Evolutionary conservation across 2,888 invertebrate species (phyloP).

Genomic region (Nesidiocoris tenuis): DNA sequence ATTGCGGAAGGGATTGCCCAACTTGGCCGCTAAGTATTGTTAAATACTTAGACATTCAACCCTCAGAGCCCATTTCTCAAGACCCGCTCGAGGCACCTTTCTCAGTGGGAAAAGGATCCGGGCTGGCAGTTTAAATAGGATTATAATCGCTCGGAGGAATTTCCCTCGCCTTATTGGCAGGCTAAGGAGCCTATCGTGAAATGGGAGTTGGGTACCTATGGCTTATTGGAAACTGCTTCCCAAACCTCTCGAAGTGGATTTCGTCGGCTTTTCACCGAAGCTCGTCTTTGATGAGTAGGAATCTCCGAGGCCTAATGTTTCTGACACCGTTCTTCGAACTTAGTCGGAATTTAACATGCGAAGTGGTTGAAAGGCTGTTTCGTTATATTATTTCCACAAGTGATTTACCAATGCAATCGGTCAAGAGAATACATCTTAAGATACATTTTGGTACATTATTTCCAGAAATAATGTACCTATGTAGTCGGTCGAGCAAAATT

Average conservation of each 20-base stretch:
- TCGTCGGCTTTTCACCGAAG: neutral
- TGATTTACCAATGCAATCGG: no score
- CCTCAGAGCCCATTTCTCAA: conserved; percentile 3
- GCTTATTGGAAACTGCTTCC: neutral
- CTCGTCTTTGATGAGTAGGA: neutral
- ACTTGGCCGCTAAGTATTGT: neutral
- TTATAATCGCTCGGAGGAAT: neutral
- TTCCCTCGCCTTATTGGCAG: neutral
- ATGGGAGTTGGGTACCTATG: neutral
- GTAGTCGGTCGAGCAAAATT: no score
- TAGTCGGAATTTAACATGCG: neutral
- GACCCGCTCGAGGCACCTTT: neutral
- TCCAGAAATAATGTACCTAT: no score
- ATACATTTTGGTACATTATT: no score
- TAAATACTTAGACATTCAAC: neutral
- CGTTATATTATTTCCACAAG: no score
- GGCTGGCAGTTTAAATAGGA: neutral
- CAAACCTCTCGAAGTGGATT: neutral
- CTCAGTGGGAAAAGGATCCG: neutral
- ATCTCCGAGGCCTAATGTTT: neutral
- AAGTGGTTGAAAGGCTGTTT: no score
- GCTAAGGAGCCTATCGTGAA: neutral
- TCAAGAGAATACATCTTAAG: no score
- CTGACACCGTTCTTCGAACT: neutral
- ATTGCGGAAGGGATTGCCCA: neutral